A percentile compares a stretch with the other conserved stretches of the same genome.
Evolutionary conservation across 1,140 invertebrate species (phyloP).

Genomic region (Chelonus insularis): DNA sequence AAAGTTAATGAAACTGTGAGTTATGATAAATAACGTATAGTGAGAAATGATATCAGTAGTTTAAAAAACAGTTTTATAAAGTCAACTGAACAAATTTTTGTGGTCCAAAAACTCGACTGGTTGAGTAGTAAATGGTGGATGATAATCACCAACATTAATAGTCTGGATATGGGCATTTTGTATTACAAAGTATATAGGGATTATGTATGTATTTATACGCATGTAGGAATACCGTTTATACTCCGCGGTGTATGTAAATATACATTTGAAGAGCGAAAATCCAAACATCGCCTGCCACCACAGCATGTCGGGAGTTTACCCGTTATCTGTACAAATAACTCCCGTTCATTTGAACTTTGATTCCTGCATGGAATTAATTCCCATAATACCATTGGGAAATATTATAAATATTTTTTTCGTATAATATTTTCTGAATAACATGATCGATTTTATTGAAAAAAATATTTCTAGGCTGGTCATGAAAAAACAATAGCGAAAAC

Average conservation of each 20-base stretch:
- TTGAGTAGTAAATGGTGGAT: slow-evolving; percentile 4
- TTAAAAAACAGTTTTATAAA: neutral
- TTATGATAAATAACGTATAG: no score
- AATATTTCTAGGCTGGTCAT: no score
- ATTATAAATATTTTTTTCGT: slow-evolving; percentile 7
- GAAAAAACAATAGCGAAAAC: no score
- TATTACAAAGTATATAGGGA: neutral
- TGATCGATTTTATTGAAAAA: no score
- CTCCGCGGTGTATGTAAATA: neutral
- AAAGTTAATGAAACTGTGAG: no score
- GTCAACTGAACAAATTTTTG: neutral
- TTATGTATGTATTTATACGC: neutral
- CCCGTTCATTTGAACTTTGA: slow-evolving; percentile 12
- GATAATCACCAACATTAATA: slow-evolving; percentile 6
- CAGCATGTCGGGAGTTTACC: slow-evolving; percentile 10
- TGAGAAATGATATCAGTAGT: no score
- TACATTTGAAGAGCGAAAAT: slow-evolving; percentile 16
- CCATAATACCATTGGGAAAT: neutral
- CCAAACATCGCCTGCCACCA: slow-evolving; percentile 2
- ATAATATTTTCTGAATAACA: no score
- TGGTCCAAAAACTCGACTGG: neutral
- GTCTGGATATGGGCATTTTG: neutral
- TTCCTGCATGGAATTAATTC: slow-evolving; percentile 9
- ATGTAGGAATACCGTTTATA: neutral
- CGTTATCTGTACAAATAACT: slow-evolving; percentile 20